A percentile compares a stretch with the other conserved stretches of the same genome.
phyloP scores from a whole-genome alignment of 2,113 vertebrate species.

The Astatotilapia flaviijosephi region DNA sequence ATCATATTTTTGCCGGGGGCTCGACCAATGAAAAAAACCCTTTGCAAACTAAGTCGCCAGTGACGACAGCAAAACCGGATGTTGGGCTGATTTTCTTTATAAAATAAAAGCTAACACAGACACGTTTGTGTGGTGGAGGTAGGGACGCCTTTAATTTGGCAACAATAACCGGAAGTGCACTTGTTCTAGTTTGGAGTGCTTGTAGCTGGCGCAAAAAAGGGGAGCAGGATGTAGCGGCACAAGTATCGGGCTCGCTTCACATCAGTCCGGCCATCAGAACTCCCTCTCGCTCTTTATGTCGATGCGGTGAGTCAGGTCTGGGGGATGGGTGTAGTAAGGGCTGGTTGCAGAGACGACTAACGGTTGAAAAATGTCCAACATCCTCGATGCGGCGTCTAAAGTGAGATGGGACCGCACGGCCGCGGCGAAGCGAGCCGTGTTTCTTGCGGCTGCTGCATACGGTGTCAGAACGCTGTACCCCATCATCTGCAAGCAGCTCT shows the following conservation, averaged over 20 bases:
- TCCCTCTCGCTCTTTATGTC: background rate
- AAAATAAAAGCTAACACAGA: background rate
- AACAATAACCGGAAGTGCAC: background rate
- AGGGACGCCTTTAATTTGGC: constrained; percentile 13
- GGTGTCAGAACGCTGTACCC: constrained; percentile 82
- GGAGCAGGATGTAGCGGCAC: constrained; percentile 55
- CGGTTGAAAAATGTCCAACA: constrained; percentile 75
- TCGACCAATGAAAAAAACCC: constrained; percentile 17
- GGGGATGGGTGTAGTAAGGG: constrained; percentile 46
- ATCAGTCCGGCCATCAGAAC: background rate
- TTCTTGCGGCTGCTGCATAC: constrained; percentile 83
- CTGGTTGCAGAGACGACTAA: constrained; percentile 14
- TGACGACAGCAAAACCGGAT: background rate
- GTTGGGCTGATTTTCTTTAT: background rate
- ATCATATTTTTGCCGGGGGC: constrained; percentile 29
- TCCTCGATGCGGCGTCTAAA: constrained; percentile 77
- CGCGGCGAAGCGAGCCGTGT: constrained; percentile 77
- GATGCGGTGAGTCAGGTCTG: background rate
- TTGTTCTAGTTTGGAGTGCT: accelerated
- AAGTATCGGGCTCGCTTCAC: background rate
- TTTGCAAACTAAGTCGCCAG: background rate
- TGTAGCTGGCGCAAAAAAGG: background rate
- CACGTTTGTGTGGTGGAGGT: background rate
- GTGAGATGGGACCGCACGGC: constrained; percentile 77
- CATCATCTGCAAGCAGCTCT: constrained; percentile 72